Base-by-base conservation (phyloP, 1,140 invertebrate species). In the Zaprionus capensis region DNA sequence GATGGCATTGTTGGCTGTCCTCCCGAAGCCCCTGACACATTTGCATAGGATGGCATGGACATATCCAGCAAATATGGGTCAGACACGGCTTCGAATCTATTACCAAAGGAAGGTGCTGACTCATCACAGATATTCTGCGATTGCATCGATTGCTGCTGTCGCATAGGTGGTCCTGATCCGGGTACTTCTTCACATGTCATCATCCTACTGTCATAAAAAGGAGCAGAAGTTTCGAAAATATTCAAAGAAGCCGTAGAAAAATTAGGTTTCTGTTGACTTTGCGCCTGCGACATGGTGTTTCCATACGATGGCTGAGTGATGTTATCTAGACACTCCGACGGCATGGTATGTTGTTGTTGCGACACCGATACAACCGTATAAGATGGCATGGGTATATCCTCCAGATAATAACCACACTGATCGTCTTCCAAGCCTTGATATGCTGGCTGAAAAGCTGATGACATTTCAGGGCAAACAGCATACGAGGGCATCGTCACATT, bases 401-500 rank as follows among this genome's bases (percentile, higher is more conserved):
- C 41, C n/a, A 46, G 41, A 46, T 46, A 46, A 34, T 11, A 34
- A 11, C 31, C 2, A 17, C 56, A 17, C 17, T 15, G 5, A 12
- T 17, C 34, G 15, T 74, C 49, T 2, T 68, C 57, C 7, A 24
- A 12, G 34, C 46, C 20, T 9, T 68, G 24, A n/a, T 34, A 58
- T 24, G 12, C 20, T 12, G 55, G 34, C 5, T 61, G 41, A 1
- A 44, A 26, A 1, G n/a, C 20, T 9, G 63, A 28, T n/a, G 41
- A 14, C 36, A 38, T 2, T 15, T 38, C 53, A 1, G 55, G 66
- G 1, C 31, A 14, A 4, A 9, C 38, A 0, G 38, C 63, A 58
- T 58, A 72, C 1, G 56, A 61, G n/a, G 64, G 64, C 56, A 61
- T 61, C 2, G 64, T 34, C 20, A 67, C 11, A 20, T 65, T 49